A percentile compares a stretch with the other conserved stretches of the same genome.
phyloP scores from a whole-genome alignment of 2,888 invertebrate species.

The Dasypolia templi region DNA sequence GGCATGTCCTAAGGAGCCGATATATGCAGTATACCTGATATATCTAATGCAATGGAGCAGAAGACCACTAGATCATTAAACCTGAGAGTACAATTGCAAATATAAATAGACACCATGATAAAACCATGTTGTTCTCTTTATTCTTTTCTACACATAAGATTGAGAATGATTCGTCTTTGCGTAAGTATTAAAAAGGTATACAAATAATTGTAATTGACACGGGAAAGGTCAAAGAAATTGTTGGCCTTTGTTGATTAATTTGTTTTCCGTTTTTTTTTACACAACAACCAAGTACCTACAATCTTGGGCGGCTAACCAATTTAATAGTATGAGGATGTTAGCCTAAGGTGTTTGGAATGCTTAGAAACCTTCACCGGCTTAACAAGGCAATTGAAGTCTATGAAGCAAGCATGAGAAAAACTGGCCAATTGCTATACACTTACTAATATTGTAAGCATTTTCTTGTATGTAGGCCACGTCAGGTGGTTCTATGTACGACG shows the following conservation, averaged over 20 bases:
- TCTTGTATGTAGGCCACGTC: slow-evolving; percentile 59
- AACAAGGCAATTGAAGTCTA: slow-evolving; percentile 22
- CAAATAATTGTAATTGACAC: background rate
- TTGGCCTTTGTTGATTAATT: background rate
- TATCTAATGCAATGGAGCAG: slow-evolving; percentile 7
- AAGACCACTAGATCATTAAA: slow-evolving; percentile 7
- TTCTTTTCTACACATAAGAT: background rate
- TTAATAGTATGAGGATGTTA: slow-evolving; percentile 8
- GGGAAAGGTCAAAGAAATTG: background rate
- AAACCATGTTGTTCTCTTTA: background rate
- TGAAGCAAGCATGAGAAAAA: slow-evolving; percentile 47
- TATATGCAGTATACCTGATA: background rate
- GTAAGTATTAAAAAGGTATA: slow-evolving; percentile 2
- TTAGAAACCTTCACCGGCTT: slow-evolving; percentile 10
- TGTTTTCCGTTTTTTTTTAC: background rate
- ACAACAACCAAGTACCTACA: background rate
- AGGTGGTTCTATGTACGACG: slow-evolving; percentile 39
- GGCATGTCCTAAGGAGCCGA: background rate
- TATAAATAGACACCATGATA: slow-evolving; percentile 5
- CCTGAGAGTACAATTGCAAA: background rate
- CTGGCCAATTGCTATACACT: slow-evolving; percentile 41
- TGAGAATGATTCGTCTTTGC: slow-evolving; percentile 1
- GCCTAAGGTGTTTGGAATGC: background rate
- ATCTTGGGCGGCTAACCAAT: background rate
- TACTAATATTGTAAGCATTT: slow-evolving; percentile 47